Evolutionary conservation across 2,888 invertebrate genomes (phyloP), one percentile per base, ranked within the genome.

Genomic region (Cryptus armator): DNA sequence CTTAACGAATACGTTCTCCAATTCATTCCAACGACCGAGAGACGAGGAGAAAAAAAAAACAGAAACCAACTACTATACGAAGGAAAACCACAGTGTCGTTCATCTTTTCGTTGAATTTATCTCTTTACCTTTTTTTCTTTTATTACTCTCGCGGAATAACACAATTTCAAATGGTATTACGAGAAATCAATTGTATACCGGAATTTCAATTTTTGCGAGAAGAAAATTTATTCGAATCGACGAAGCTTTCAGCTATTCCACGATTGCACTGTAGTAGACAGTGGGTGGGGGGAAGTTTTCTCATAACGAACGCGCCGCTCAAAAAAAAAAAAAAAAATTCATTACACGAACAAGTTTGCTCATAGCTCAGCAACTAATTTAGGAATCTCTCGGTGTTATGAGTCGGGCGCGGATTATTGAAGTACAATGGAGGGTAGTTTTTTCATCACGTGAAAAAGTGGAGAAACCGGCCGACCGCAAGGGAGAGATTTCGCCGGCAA

Each of bases 81-180:
- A 88, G 86, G 86, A 86, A 86, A 87, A 87, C 84, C 85, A 72
- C 76, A 72, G 62, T 77, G 76, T 87, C 84, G 82, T 74, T 83
- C 75, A 75, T 80, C 51, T 84, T 64, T 37, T 81, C 67, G 62
- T 84, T 72, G 37, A 37, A 84, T 77, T 77, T 56, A 51, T 68
- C 70, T 67, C 62, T 70, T 10, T 19, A 66, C 64, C 9, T 7
- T 16, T 10, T 16, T 66, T 43, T 56, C 5, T 32, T n/a, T 10
- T 53, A 51, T 74, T 74, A 67, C 68, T 48, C 67, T 62, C 74
- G 62, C 53, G 32, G 32, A 72, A 19, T 14, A 43, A 37, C 16
- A 12, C 29, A 19, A 43, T 29, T 70, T 19, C 53, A 24, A 56
- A 75, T 46, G 46, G 24, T 56, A 71, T 56, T 72, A 66, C 5